These are phyloP conservation scores for Cinara cedri DNA, from an alignment of 2,888 invertebrate genomes.

Conservation along the genomic window DNA sequence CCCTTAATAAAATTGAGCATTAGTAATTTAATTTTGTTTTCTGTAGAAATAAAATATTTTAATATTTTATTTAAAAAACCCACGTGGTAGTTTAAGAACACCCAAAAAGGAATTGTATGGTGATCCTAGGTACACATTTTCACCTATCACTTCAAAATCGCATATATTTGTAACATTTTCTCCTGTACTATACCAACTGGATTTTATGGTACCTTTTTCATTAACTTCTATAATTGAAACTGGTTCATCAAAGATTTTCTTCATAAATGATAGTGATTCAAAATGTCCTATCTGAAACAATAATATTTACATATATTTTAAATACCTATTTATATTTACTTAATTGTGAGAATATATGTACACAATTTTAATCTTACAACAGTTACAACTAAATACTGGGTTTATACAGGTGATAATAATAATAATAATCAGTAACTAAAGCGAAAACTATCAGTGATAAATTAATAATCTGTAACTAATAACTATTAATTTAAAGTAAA, in stretches of 20 bases:
- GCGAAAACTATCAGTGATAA: no score
- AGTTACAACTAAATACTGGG: no score
- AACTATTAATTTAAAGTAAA: no score
- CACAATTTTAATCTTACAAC: no score
- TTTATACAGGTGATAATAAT: no score
- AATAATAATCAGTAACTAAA: no score
- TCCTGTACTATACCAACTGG: slow-evolving; percentile 72
- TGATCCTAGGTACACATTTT: slow-evolving; percentile 72
- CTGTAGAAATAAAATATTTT: not conserved
- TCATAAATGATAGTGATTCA: slow-evolving; percentile 64
- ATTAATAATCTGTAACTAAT: no score
- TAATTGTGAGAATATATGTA: no score
- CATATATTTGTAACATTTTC: slow-evolving; percentile 67
- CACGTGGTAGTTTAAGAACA: slow-evolving; percentile 64
- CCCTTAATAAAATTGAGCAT: not conserved
- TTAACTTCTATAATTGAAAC: slow-evolving; percentile 72
- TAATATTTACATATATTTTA: slow-evolving; percentile 48
- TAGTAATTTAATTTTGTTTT: not conserved
- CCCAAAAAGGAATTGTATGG: slow-evolving; percentile 73
- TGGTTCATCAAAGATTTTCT: slow-evolving; percentile 63
- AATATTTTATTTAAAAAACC: not conserved
- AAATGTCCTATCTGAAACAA: slow-evolving; percentile 72
- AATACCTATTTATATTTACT: not conserved
- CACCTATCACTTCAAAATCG: slow-evolving; percentile 72
- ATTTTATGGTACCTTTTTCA: slow-evolving; percentile 75